Evolutionary conservation across 1,140 invertebrate genomes (phyloP).

Genomic region (Daktulosphaira vitifoliae): DNA sequence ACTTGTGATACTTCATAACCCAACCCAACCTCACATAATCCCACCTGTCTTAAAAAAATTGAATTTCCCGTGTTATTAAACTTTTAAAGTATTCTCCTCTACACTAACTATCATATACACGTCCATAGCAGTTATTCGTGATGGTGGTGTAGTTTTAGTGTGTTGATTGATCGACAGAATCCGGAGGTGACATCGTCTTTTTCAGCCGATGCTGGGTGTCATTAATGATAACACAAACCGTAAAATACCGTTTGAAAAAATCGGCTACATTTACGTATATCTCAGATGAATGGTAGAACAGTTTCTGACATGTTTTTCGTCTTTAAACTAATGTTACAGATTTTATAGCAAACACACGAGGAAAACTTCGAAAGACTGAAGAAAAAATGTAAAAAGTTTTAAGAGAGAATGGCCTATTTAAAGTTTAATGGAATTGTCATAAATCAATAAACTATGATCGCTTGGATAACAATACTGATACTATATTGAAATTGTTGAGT

Average conservation of each 20-base stretch:
- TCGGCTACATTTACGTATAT: no score
- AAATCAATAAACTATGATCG: neutral
- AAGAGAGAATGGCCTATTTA: neutral
- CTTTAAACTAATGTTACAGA: neutral
- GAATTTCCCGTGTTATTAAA: constrained; percentile 26
- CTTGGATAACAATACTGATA: neutral
- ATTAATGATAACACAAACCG: constrained; percentile 21
- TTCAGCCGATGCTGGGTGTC: neutral
- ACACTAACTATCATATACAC: neutral
- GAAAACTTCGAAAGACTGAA: neutral
- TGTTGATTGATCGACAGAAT: constrained; percentile 25
- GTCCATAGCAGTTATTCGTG: neutral
- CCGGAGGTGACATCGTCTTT: constrained; percentile 26
- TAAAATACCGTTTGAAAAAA: neutral
- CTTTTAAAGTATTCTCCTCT: constrained; percentile 13
- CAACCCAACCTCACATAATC: no score
- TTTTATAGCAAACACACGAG: neutral
- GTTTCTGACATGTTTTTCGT: constrained; percentile 11
- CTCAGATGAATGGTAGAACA: constrained; percentile 7
- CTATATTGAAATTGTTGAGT: neutral
- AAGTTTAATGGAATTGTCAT: neutral
- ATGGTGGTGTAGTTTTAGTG: neutral
- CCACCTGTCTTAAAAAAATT: constrained; percentile 6
- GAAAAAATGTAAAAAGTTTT: neutral
- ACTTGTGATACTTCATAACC: constrained; percentile 18